phyloP scores from a whole-genome alignment of 1,140 invertebrate species.

The Macrotrachela quadricornifera region DNA sequence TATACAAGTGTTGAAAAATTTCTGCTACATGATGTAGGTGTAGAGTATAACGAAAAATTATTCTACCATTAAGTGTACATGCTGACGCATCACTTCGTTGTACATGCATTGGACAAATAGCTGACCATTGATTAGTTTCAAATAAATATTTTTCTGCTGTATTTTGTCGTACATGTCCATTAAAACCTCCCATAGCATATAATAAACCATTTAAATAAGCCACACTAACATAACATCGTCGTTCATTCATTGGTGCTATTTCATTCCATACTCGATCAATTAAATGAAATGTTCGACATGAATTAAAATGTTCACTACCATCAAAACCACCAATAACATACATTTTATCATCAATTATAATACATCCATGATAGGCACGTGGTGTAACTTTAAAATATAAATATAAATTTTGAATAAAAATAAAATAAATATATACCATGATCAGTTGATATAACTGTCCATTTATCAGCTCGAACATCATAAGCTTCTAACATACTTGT shows the following conservation, averaged over 20 bases:
- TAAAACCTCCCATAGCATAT: constrained; percentile 48
- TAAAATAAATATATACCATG: not conserved
- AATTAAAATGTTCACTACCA: constrained; percentile 16
- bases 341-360: constrained; percentile 11
- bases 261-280: constrained; percentile 11
- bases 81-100: constrained; percentile 21
- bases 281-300: constrained; percentile 13
- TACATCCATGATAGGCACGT: constrained; percentile 15
- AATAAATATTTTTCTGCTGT: constrained; percentile 31
- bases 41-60: not conserved
- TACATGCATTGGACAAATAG: constrained; percentile 32
- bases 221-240: constrained; percentile 36
- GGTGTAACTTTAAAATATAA: not conserved
- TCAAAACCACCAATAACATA: constrained; percentile 18
- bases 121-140: constrained; percentile 30
- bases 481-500: constrained; percentile 53
- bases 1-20: too few relatives aligned
- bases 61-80: constrained; percentile 14
- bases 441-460: not conserved
- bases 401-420: not conserved
- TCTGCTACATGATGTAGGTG: too few relatives aligned
- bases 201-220: constrained; percentile 46
- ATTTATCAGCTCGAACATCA: constrained; percentile 26
- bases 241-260: constrained; percentile 13
- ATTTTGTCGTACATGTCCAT: constrained; percentile 30